Conservation (phyloP, 2,797 vertebrate genomes). For the Phalloptychus januarius region DNA sequence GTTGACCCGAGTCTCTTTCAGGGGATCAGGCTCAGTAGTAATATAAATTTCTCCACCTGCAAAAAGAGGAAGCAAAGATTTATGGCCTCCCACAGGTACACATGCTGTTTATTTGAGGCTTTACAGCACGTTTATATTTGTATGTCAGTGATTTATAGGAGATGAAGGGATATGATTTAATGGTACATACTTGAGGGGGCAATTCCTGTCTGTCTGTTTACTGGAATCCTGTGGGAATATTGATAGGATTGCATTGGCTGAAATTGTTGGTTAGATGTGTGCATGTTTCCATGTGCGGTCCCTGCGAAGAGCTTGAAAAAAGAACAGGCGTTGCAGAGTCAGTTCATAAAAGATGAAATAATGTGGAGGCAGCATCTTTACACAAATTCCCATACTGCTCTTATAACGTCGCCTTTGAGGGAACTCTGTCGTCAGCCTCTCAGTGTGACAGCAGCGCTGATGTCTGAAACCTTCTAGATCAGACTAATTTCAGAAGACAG, state of each 20-base stretch:
- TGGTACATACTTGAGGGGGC: constrained; percentile 51
- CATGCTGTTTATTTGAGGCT: constrained; percentile 57
- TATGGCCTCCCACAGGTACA: constrained; percentile 56
- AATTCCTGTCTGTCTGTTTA: constrained; percentile 66
- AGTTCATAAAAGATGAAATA: constrained; percentile 69
- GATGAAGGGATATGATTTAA: constrained; percentile 68
- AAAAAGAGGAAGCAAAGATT: constrained; percentile 76
- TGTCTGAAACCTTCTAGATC: constrained; percentile 4
- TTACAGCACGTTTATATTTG: constrained; percentile 45
- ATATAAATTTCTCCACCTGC: constrained; percentile 64
- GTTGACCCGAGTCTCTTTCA: constrained; percentile 44
- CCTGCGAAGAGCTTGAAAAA: constrained; percentile 47
- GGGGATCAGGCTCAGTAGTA: constrained; percentile 33
- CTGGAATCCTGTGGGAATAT: constrained; percentile 74
- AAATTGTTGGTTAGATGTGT: constrained; percentile 25
- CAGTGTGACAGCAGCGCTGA: constrained; percentile 14
- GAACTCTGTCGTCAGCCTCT: constrained; percentile 27
- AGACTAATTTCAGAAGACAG: constrained; percentile 12
- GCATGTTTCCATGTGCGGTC: constrained; percentile 44
- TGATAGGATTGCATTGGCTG: constrained; percentile 69
- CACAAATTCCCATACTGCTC: constrained; percentile 37
- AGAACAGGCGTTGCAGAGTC: constrained; percentile 53
- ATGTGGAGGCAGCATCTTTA: constrained; percentile 38
- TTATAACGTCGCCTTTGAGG: constrained; percentile 32
- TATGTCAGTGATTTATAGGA: constrained; percentile 70